Base-by-base conservation (phyloP, 2,797 vertebrate species). In the Myiotriccus ornatus region DNA sequence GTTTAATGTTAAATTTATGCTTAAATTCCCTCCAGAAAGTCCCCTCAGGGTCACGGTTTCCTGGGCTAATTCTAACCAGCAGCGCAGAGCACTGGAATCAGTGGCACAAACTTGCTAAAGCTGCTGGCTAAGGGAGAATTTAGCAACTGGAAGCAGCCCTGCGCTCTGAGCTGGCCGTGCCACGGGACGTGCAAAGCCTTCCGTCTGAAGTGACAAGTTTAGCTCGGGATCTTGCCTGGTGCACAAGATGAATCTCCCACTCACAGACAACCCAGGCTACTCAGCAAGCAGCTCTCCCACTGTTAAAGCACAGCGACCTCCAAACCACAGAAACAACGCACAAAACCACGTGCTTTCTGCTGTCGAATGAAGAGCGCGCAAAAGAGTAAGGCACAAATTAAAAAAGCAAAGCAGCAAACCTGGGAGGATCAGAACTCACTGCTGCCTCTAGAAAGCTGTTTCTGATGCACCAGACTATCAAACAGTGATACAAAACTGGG, bases 141-240 rank as follows among this genome's bases (percentile, higher is more conserved):
- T 0, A 14, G 34, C 8, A 34, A 3, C 49, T 71, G 62, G 59
- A 9, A 37, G 69, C 50, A 71, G 53, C 78, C 43, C 13, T 12
- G 70, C 3, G 1, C 28, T 15, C 2, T 0, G 4, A 34, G 65
- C 79, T 35, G 53, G 19, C 43, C 2, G 27, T 14, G 56, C 68
- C 68, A 37, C 24, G 9, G 77, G 50, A 71, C 5, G 0, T 5
- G 10, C 70, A 55, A 15, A 69, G 65, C 57, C 39, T 63, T 55
- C 1, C 0, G 1, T 22, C 30, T 19, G 1, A 19, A 19, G 25
- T 3, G 37, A 56, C 25, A 4, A 1, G 10, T 24, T 35, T 8
- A 60, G 67, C 74, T 73, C 59, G 21, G 73, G 22, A 47, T 21
- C 25, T 2, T 71, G 63, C 39, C 59, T 18, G 39, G 8, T 82